phyloP scores from a whole-genome alignment of 2,797 vertebrate genomes.

The Kryptopterus vitreolus region DNA sequence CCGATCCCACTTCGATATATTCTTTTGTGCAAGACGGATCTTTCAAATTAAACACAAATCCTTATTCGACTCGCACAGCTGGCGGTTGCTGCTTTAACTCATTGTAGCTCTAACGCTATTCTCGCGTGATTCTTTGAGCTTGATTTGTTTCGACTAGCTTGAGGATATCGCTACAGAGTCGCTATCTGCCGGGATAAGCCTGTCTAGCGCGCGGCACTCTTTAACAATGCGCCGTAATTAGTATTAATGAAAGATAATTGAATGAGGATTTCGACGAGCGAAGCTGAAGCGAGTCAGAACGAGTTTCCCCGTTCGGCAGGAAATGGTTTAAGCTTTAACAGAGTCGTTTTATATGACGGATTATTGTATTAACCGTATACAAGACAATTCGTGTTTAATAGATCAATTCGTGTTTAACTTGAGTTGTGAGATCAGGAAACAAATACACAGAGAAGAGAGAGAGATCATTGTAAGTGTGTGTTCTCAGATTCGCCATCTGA shows the following conservation, averaged over 20 bases:
- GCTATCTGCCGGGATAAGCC: not conserved
- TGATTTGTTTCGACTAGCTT: not conserved
- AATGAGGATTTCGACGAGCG: not conserved
- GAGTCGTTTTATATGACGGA: not conserved
- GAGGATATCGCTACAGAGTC: not conserved
- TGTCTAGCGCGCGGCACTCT: no score
- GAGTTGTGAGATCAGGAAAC: not conserved
- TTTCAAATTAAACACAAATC: not conserved
- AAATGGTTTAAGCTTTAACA: not conserved
- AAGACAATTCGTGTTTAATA: conserved; percentile 8
- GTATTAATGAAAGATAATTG: not conserved
- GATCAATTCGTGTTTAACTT: conserved; percentile 15
- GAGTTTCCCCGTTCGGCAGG: not conserved
- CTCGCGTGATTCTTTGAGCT: not conserved
- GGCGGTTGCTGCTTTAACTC: not conserved
- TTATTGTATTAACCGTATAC: not conserved
- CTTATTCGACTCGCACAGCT: no score
- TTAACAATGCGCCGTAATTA: not conserved
- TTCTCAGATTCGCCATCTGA: conserved; percentile 46
- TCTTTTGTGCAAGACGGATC: conserved; percentile 8
- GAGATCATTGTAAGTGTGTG: not conserved
- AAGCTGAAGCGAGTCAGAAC: conserved; percentile 24
- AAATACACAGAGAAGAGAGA: not conserved
- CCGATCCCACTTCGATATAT: conserved; percentile 43
- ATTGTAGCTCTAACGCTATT: not conserved